Base-by-base conservation (phyloP, 2,113 vertebrate genomes). In the Pelusios castaneus region DNA sequence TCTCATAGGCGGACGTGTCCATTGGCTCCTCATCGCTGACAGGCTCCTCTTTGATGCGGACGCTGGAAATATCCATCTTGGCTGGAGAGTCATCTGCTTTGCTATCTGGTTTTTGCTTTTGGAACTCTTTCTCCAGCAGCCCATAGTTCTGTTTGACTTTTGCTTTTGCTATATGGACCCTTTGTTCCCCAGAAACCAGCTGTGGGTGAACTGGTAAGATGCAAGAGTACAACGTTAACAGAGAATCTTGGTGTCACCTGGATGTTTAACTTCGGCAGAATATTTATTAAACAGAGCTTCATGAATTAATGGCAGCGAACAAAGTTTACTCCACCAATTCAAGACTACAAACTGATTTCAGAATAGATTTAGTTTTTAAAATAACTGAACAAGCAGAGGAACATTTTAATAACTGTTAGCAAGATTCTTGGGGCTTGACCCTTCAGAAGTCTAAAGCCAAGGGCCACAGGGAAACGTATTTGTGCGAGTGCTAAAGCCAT, bases 101-200 rank as follows among this genome's bases (percentile, higher is more conserved):
- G 49, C 89, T 38, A 92, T 97, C 98, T 14, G 97, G 96, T 95
- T 97, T 98, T 87, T 97, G 98, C 94, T 96, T 96, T 67, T 98
- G 98, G 43, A 99, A 91, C 34, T 99, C 98, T 89, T 97, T 98
- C 92, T 99, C 98, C 89, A 99, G 96, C n/a, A 98, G 96, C 4
- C 82, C 38, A 1, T 98, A 98, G 89, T 98, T 98, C 87, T 99
- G 98, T 52, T 98, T 98, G 1, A 97, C 98, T 79, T 98, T 99
- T 21, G 98, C 98, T 88, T 97, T 98, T 83, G 99, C 99, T 58
- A 96, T 88, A 87, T 97, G 98, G 91, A 99, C 96, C 16, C 99
- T 98, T 75, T 99, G 98, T 67, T 99, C 99, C 47, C 99, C 99
- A 45, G 98, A 98, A 82, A 99, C 58, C 38, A 99, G 95, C 73